Conservation (phyloP, 2,888 invertebrate genomes). For the Hyalella azteca region DNA sequence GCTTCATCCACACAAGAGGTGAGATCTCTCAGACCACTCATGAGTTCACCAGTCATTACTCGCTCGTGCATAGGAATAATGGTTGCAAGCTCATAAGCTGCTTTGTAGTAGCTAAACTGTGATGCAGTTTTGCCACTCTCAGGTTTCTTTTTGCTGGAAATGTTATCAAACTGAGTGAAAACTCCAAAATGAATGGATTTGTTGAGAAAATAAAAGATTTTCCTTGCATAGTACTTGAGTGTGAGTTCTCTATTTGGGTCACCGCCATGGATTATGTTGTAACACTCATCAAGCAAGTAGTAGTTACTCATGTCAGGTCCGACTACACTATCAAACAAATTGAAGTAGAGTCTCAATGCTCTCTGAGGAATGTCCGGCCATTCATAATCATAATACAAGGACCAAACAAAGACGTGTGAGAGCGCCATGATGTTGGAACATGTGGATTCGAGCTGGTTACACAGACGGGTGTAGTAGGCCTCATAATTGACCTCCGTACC, state of each 20-base stretch:
- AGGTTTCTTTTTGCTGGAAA: neutral
- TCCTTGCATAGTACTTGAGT: slow-evolving; percentile 50
- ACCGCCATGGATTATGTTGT: slow-evolving; percentile 41
- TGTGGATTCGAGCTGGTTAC: slow-evolving; percentile 38
- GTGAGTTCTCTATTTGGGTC: slow-evolving; percentile 43
- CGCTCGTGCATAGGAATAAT: slow-evolving; percentile 21
- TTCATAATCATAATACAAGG: slow-evolving; percentile 53
- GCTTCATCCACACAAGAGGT: neutral
- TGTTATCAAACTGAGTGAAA: neutral
- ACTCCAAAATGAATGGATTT: neutral
- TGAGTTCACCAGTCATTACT: neutral
- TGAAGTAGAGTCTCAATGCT: slow-evolving; percentile 45
- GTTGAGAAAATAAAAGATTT: slow-evolving; percentile 36
- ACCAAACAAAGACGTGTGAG: slow-evolving; percentile 53
- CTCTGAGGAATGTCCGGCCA: slow-evolving; percentile 53
- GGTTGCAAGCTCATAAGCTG: neutral
- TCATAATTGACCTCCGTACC: slow-evolving; percentile 37
- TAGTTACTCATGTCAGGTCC: slow-evolving; percentile 22
- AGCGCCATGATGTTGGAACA: slow-evolving; percentile 46
- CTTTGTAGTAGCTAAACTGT: neutral
- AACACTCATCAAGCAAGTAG: slow-evolving; percentile 49
- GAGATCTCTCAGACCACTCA: neutral
- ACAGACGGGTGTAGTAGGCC: slow-evolving; percentile 22
- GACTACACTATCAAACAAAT: slow-evolving; percentile 35
- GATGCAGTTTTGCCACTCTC: neutral